These are phyloP conservation scores for Salvelinus namaycush DNA, from an alignment of 2,113 vertebrate species.

Conservation along the genomic window DNA sequence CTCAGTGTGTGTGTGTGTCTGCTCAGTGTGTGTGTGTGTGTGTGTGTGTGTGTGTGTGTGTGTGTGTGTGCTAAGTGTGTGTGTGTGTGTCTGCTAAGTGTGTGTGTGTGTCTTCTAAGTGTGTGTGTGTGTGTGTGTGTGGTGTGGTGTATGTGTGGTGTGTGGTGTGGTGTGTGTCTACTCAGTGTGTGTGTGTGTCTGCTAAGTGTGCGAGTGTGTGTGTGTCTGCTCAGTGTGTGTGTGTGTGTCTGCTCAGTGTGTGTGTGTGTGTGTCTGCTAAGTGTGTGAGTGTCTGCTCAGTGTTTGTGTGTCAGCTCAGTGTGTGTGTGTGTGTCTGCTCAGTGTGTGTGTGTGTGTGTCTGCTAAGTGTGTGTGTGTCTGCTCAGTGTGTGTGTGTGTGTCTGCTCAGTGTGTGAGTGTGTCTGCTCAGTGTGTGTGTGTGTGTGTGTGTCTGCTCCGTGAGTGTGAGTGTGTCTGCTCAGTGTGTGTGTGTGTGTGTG, in stretches of 20 bases:
- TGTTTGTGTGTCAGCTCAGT: not conserved
- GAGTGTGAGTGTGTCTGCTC: not conserved
- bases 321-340: slow-evolving; percentile 54
- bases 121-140: slow-evolving; percentile 8
- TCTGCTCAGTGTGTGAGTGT: slow-evolving; percentile 29
- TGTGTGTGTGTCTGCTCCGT: slow-evolving; percentile 45
- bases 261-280: no score
- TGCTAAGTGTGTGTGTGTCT: not conserved
- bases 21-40: slow-evolving; percentile 29
- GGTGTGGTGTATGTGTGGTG: no score
- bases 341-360: not conserved
- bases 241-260: not conserved
- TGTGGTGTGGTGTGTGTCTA: not conserved
- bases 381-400: slow-evolving; percentile 1
- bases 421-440: slow-evolving; percentile 48
- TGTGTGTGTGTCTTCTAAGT: not conserved
- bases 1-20: slow-evolving; percentile 66
- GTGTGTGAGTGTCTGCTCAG: no score
- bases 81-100: slow-evolving; percentile 67
- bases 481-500: no score
- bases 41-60: not conserved
- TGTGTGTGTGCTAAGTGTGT: slow-evolving; percentile 62
- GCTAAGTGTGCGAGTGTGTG: slow-evolving; percentile 56
- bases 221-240: not conserved
- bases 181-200: slow-evolving; percentile 49